Evolutionary conservation across 2,888 invertebrate genomes (phyloP).

Genomic region (Neoitamus cyanurus): DNA sequence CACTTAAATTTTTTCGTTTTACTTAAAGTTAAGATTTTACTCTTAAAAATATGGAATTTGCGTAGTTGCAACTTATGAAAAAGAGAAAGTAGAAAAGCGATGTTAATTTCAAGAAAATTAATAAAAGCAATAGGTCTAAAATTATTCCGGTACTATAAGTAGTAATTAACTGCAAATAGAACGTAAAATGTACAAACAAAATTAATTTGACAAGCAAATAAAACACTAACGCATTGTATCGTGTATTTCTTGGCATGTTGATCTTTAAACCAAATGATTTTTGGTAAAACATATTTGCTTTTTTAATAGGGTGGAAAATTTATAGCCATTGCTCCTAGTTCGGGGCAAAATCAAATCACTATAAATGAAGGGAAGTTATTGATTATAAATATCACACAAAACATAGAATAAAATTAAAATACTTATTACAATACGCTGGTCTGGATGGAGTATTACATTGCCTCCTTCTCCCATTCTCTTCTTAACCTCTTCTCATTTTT

Average conservation of each 20-base stretch:
- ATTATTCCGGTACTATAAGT: slow-evolving; percentile 41
- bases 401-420: slow-evolving; percentile 10
- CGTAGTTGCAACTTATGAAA: slow-evolving; percentile 24
- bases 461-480: background rate
- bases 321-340: background rate
- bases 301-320: background rate
- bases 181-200: slow-evolving; percentile 19
- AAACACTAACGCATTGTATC: slow-evolving; percentile 18
- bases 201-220: slow-evolving; percentile 31
- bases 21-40: background rate
- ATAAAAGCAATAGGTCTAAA: slow-evolving; percentile 49
- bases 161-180: slow-evolving; percentile 21
- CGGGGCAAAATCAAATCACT: background rate
- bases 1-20: slow-evolving; percentile 11
- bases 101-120: slow-evolving; percentile 53
- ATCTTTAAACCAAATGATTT: background rate
- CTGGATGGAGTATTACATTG: background rate
- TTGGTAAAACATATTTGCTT: background rate
- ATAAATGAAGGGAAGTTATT: background rate
- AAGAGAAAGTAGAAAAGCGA: slow-evolving; percentile 51
- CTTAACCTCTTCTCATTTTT: background rate
- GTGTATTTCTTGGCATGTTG: slow-evolving; percentile 24
- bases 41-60: background rate
- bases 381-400: slow-evolving; percentile 13
- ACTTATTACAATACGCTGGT: background rate